phyloP scores from a whole-genome alignment of 1,140 invertebrate species.

The Trichonephila clavata region DNA sequence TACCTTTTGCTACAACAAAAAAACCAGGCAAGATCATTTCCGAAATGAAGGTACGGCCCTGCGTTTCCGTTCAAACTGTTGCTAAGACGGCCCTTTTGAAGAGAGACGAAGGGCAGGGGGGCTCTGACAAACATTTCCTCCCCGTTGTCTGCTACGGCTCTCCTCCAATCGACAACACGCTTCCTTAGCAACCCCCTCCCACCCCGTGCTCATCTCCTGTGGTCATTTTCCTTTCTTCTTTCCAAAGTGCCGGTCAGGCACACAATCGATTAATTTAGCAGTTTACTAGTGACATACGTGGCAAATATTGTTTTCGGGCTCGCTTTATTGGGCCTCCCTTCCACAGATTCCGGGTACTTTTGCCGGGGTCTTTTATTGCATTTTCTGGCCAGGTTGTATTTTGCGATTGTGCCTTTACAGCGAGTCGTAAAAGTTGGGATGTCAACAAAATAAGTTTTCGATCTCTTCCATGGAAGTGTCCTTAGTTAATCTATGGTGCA shows the following conservation, averaged over 20 bases:
- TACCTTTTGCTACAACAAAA: too few species aligned
- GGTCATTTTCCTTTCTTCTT: background rate
- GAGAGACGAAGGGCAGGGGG: background rate
- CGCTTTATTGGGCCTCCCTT: background rate
- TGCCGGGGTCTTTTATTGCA: background rate
- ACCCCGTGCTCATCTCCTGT: slow-evolving; percentile 32
- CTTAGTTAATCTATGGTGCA: background rate
- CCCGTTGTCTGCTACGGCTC: background rate
- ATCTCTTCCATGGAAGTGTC: background rate
- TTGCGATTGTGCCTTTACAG: background rate
- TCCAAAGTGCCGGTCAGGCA: background rate
- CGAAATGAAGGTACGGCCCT: too few species aligned
- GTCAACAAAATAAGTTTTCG: background rate
- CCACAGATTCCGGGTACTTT: background rate
- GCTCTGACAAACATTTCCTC: background rate
- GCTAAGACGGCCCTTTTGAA: background rate
- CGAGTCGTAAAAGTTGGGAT: background rate
- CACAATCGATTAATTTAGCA: slow-evolving; percentile 31
- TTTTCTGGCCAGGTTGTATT: background rate
- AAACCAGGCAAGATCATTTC: too few species aligned
- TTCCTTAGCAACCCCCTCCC: slow-evolving; percentile 12
- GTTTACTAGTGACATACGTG: background rate
- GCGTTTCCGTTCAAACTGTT: background rate
- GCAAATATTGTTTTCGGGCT: background rate
- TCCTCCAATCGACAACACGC: background rate